Evolutionary conservation across 2,113 vertebrate species (phyloP).

Genomic region (Loxodonta africana): DNA sequence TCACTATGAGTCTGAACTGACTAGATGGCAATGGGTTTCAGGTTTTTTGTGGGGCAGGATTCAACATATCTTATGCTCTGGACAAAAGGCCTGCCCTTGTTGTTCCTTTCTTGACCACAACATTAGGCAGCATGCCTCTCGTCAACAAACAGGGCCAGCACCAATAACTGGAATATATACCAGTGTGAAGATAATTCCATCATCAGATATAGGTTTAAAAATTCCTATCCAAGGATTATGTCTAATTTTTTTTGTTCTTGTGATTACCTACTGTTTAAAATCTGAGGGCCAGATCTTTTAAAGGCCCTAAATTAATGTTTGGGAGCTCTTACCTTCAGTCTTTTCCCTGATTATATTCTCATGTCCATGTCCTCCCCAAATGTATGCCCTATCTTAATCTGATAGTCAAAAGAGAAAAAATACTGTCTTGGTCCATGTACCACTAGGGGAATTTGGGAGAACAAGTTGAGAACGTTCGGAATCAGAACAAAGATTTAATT

Average conservation of each 20-base stretch:
- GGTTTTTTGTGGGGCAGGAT: not conserved
- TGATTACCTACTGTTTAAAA: not conserved
- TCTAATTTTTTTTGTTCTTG: not conserved
- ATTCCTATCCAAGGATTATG: not conserved
- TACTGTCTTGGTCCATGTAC: not conserved
- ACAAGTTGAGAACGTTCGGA: not conserved
- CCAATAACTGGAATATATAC: not conserved
- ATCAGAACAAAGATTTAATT: constrained; percentile 45
- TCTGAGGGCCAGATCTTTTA: not conserved
- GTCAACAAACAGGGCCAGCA: not conserved
- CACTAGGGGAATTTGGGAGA: not conserved
- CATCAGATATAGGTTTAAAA: not conserved
- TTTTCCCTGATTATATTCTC: not conserved
- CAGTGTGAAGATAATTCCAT: not conserved
- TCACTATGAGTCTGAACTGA: not conserved
- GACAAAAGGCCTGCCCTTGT: not conserved
- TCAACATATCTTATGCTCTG: not conserved
- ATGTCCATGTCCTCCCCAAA: not conserved
- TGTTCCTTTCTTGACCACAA: not conserved
- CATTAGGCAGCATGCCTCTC: not conserved
- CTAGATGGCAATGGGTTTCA: not conserved
- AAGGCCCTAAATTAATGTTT: not conserved
- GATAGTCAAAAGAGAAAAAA: not conserved
- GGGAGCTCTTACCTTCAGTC: not conserved
- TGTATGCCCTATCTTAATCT: not conserved